A percentile compares a stretch with the other conserved stretches of the same genome.
Conservation (phyloP, 2,113 vertebrate genomes). For the Plecotus auritus region DNA sequence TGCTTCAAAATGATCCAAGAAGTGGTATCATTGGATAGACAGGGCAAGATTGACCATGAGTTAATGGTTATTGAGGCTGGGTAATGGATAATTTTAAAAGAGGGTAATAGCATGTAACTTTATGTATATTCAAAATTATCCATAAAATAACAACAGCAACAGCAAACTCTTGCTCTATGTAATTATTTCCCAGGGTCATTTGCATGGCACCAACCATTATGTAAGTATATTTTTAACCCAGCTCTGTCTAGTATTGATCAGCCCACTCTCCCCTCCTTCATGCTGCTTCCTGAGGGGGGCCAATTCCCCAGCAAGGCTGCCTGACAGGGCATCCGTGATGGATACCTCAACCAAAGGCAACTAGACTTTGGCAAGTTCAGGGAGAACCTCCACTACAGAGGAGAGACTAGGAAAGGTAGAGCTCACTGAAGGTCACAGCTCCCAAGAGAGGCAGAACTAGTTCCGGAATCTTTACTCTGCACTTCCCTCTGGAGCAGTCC, state of each 20-base stretch:
- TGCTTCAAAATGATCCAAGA: neutral
- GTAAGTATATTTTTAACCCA: neutral
- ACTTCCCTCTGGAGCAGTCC: neutral
- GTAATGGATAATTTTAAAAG: neutral
- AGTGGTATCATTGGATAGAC: neutral
- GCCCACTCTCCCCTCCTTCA: neutral
- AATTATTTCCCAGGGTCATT: neutral
- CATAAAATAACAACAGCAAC: neutral
- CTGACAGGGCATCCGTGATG: neutral
- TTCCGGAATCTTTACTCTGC: neutral
- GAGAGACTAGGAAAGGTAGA: neutral
- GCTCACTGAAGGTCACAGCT: neutral
- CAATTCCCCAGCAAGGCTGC: neutral
- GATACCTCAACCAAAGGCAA: neutral
- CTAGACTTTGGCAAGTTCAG: neutral
- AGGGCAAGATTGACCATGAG: neutral
- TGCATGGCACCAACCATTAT: neutral
- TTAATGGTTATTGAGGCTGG: neutral
- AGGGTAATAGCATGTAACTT: neutral
- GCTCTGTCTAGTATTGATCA: neutral
- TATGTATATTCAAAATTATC: neutral
- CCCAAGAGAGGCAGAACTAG: neutral
- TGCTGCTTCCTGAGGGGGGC: fast-evolving
- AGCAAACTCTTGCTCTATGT: neutral
- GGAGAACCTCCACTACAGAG: neutral